Conservation (phyloP, 2,113 vertebrate genomes). For the Macrotus californicus region DNA sequence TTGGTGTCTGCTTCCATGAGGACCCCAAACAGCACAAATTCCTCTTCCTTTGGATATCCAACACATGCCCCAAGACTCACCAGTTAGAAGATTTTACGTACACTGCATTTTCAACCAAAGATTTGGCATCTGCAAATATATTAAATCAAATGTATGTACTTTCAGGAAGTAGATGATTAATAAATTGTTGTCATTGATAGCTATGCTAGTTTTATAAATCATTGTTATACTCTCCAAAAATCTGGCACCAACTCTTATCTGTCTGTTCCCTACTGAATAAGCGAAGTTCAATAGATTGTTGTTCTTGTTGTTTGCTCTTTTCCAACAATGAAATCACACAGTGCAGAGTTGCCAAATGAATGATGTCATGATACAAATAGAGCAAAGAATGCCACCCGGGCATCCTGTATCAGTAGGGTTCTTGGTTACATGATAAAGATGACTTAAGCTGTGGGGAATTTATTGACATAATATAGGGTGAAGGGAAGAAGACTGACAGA, state of each 20-base stretch:
- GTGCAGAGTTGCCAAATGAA: constrained; percentile 30
- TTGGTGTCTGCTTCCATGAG: background rate
- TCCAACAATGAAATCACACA: constrained; percentile 50
- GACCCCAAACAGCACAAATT: background rate
- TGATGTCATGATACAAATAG: constrained; percentile 1
- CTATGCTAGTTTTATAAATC: background rate
- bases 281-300: constrained; percentile 13
- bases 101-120: background rate
- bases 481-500: background rate
- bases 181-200: constrained; percentile 29
- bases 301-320: constrained; percentile 43
- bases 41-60: background rate
- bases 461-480: background rate
- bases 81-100: background rate
- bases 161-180: constrained; percentile 20
- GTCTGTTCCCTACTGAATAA: constrained; percentile 20
- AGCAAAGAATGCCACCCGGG: background rate
- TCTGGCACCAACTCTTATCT: background rate
- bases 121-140: background rate
- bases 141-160: background rate
- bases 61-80: background rate
- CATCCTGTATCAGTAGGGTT: background rate
- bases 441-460: background rate
- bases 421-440: background rate
- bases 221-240: background rate